Evolutionary conservation across 2,113 vertebrate species (phyloP), one percentile per base, ranked within the genome.

Genomic region (Callipepla squamata): DNA sequence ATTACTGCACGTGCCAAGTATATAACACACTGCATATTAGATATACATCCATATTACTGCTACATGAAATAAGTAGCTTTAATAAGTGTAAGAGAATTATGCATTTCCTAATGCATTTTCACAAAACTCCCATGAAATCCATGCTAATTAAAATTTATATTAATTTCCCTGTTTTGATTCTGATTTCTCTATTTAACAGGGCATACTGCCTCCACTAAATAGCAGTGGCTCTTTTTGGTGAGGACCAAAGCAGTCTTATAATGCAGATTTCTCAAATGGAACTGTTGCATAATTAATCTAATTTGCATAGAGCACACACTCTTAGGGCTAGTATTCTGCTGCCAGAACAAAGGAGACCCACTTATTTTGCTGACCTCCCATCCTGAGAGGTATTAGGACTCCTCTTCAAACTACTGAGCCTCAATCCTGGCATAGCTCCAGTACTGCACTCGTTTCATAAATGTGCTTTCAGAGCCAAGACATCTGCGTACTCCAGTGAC

Each of bases 401-500:
- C 86, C 87, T 93, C 93, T 93, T 94, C 94, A 92, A 95, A 97
- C 97, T 94, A 94, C 95, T 2, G 50, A 92, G 72, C 87, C 94
- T 80, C 44, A 8, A 3, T 30, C 50, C 89, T 97, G 97, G 97
- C 97, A 11, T 17, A 59, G 70, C 34, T 92, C 92, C 97, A 97
- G 95, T 23, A 17, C 93, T 78, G 94, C 79, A 66, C 91, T 97
- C 87, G 11, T 85, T 96, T 97, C 91, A 95, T 76, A 95, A 91
- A 94, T 5, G 55, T 80, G 87, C 94, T 96, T 90, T 82, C 73
- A 61, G 96, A 97, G 96, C 95, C 96, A 97, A 97, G 96, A 94
- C 96, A 97, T 96, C 97, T 97, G 96, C 28, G 59, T 73, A 80
- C 91, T 94, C 88, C 90, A 89, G 95, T 82, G 93, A 96, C 94